These are phyloP conservation scores for Lasius fuliginosus DNA, from an alignment of 2,888 invertebrate species.

Conservation along the genomic window DNA sequence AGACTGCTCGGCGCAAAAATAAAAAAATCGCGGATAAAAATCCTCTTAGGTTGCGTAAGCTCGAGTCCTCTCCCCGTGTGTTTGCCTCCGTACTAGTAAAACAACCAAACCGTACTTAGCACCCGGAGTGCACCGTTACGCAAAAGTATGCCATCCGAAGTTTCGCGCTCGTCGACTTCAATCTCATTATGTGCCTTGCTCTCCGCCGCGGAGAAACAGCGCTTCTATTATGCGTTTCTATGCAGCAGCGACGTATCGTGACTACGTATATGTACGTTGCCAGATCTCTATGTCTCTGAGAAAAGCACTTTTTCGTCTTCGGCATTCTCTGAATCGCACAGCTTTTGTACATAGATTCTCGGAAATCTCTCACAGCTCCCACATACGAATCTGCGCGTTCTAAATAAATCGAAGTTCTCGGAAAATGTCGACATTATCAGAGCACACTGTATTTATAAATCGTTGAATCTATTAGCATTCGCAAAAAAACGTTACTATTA, in stretches of 20 bases:
- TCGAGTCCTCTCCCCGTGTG: neutral
- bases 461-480: neutral
- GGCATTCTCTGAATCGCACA: neutral
- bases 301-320: neutral
- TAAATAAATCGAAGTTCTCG: neutral
- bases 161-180: conserved; percentile 16
- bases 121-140: neutral
- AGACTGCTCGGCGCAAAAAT: conserved; percentile 1
- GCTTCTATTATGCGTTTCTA: neutral
- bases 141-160: conserved; percentile 17
- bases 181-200: conserved; percentile 31
- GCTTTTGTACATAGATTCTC: neutral
- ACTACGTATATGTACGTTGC: neutral
- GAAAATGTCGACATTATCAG: neutral
- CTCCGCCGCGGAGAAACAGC: neutral
- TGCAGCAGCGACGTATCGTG: neutral
- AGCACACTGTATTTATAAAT: too few relatives aligned
- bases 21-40: conserved; percentile 17
- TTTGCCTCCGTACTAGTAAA: neutral
- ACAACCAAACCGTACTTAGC: conserved; percentile 19
- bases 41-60: conserved; percentile 39
- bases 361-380: neutral
- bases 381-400: neutral
- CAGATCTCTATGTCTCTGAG: too few relatives aligned
- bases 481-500: neutral